These are phyloP conservation scores for Sarcophaga variegata DNA, from an alignment of 2,888 invertebrate genomes.

Conservation along the genomic window DNA sequence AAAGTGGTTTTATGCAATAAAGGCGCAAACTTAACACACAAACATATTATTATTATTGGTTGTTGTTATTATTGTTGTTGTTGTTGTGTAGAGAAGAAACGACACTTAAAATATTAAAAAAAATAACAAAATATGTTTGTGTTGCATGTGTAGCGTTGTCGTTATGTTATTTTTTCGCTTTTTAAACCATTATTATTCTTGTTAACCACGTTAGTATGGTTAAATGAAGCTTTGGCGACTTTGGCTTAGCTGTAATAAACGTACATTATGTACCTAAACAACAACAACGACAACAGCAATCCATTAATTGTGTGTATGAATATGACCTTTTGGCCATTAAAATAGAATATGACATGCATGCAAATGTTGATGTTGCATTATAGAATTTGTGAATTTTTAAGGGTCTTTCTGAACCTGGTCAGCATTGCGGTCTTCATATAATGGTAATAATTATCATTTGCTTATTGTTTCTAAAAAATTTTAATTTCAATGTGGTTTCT, in stretches of 20 bases:
- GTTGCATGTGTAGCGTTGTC: conserved; percentile 33
- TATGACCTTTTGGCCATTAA: conserved; percentile 58
- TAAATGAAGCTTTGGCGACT: conserved; percentile 47
- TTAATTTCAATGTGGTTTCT: conserved; percentile 51
- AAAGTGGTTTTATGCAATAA: neutral
- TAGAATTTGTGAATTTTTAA: neutral
- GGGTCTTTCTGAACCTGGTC: conserved; percentile 8
- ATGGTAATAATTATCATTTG: conserved; percentile 4
- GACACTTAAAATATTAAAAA: conserved; percentile 43
- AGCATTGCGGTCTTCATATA: conserved; percentile 18
- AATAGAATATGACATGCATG: conserved; percentile 9
- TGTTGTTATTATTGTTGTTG: neutral
- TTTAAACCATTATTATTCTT: conserved; percentile 65
- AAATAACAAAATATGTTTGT: conserved; percentile 26
- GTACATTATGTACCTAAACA: neutral
- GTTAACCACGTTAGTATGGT: conserved; percentile 59
- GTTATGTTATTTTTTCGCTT: conserved; percentile 21
- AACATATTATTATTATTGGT: neutral
- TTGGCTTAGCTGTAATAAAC: conserved; percentile 37
- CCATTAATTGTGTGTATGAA: conserved; percentile 53
- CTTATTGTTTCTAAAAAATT: neutral
- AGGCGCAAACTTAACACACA: neutral
- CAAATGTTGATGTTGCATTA: neutral
- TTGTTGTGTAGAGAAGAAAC: neutral
- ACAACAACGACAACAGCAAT: conserved; percentile 36